phyloP scores from a whole-genome alignment of 2,888 invertebrate genomes.

The Calameuta filiformis region DNA sequence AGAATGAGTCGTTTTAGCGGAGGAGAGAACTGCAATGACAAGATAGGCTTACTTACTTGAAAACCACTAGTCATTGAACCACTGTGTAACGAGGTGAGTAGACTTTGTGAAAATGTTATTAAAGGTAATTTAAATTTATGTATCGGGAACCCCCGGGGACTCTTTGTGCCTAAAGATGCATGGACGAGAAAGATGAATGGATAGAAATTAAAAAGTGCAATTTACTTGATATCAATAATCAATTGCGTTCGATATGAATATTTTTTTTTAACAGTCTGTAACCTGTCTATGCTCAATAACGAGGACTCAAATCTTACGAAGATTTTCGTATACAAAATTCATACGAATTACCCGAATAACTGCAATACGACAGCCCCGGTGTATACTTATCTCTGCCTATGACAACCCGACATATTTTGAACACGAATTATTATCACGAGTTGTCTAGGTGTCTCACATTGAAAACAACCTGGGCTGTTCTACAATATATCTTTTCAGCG shows the following conservation, averaged over 20 bases:
- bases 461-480: constrained; percentile 53
- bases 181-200: constrained; percentile 15
- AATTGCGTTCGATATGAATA: not conserved
- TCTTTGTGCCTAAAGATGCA: too few relatives aligned
- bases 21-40: constrained; percentile 59
- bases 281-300: too few relatives aligned
- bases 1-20: constrained; percentile 53
- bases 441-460: constrained; percentile 55
- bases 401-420: constrained; percentile 46
- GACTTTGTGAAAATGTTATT: constrained; percentile 61
- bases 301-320: too few relatives aligned
- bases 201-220: not conserved
- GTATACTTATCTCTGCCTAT: constrained; percentile 39
- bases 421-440: constrained; percentile 36
- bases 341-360: not conserved
- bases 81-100: constrained; percentile 62
- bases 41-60: constrained; percentile 65
- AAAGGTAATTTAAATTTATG: constrained; percentile 53
- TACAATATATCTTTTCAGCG: not conserved
- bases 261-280: not conserved
- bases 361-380: not conserved
- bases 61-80: constrained; percentile 61
- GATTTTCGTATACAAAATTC: not conserved
- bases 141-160: constrained; percentile 54
- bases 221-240: not conserved